A percentile compares a stretch with the other conserved stretches of the same genome.
phyloP scores from a whole-genome alignment of 2,888 invertebrate genomes.

The Drosophila birchii region DNA sequence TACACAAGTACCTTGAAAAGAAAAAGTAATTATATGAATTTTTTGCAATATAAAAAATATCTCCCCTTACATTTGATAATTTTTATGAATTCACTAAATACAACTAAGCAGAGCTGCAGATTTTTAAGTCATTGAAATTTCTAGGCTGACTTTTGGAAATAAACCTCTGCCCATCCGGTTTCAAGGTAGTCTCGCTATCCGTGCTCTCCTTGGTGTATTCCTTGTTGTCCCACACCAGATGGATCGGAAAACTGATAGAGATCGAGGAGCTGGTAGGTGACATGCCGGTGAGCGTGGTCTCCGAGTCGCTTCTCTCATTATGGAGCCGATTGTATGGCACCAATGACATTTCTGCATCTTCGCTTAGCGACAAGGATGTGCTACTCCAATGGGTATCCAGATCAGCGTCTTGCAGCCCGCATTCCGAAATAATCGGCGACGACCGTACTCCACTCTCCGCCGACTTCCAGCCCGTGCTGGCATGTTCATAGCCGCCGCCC shows the following conservation, averaged over 20 bases:
- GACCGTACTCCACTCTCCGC: neutral
- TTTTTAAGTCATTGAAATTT: neutral
- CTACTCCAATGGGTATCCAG: neutral
- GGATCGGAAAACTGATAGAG: slow-evolving; percentile 55
- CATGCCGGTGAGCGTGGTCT: slow-evolving; percentile 32
- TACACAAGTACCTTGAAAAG: neutral
- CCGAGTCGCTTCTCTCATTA: slow-evolving; percentile 26
- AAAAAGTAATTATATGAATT: neutral
- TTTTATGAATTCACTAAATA: neutral
- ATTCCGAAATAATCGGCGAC: slow-evolving; percentile 20
- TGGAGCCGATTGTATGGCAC: slow-evolving; percentile 42
- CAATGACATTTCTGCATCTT: slow-evolving; percentile 33
- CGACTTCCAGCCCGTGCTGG: slow-evolving; percentile 2
- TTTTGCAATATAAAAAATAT: neutral
- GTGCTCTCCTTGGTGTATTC: slow-evolving; percentile 40
- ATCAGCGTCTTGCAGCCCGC: slow-evolving; percentile 6
- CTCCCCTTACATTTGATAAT: neutral
- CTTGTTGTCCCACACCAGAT: slow-evolving; percentile 59
- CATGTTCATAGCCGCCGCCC: neutral
- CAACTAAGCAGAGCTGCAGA: neutral
- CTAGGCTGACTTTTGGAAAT: neutral
- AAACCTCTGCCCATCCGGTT: slow-evolving; percentile 58
- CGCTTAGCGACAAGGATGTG: neutral
- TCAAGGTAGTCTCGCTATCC: slow-evolving; percentile 66
- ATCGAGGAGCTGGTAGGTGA: slow-evolving; percentile 26